A percentile compares a stretch with the other conserved stretches of the same genome.
These are phyloP conservation scores for Sylvicapra grimmia DNA, from an alignment of 2,113 vertebrate species.

Conservation along the genomic window DNA sequence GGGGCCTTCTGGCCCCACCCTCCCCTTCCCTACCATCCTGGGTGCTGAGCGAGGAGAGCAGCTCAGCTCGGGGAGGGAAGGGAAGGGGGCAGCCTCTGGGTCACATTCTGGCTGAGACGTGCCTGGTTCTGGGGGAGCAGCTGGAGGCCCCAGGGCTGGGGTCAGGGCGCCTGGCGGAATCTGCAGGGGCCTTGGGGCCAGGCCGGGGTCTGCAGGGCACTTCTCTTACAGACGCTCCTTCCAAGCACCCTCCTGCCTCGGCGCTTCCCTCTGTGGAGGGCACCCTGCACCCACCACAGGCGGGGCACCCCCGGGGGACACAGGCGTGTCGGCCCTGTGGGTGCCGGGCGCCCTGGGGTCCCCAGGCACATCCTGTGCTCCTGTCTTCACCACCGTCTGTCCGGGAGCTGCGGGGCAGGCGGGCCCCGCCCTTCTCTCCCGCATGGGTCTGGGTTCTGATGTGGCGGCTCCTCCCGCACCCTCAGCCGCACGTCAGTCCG, in stretches of 20 bases:
- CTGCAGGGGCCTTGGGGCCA: background rate
- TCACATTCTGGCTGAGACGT: background rate
- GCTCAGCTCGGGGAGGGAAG: no score
- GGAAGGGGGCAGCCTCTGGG: background rate
- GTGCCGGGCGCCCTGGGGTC: background rate
- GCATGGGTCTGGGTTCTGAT: fast-evolving
- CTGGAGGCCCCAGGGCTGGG: background rate
- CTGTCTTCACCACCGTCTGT: fast-evolving
- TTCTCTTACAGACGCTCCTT: background rate
- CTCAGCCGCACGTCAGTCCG: fast-evolving
- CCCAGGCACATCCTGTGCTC: background rate
- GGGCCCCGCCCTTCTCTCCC: background rate
- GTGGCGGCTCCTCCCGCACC: fast-evolving
- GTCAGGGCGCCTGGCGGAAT: background rate
- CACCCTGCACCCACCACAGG: background rate
- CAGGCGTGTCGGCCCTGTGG: background rate
- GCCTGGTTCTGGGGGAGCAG: background rate
- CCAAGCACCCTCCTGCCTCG: fast-evolving
- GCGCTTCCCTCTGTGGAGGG: background rate
- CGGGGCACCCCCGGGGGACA: fast-evolving
- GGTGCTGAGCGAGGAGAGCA: background rate
- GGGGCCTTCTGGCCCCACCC: background rate
- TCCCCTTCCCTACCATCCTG: background rate
- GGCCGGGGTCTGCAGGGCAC: background rate
- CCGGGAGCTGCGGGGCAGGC: background rate